phyloP scores from a whole-genome alignment of 2,797 vertebrate species.

The Oceanodroma leucorhoa region DNA sequence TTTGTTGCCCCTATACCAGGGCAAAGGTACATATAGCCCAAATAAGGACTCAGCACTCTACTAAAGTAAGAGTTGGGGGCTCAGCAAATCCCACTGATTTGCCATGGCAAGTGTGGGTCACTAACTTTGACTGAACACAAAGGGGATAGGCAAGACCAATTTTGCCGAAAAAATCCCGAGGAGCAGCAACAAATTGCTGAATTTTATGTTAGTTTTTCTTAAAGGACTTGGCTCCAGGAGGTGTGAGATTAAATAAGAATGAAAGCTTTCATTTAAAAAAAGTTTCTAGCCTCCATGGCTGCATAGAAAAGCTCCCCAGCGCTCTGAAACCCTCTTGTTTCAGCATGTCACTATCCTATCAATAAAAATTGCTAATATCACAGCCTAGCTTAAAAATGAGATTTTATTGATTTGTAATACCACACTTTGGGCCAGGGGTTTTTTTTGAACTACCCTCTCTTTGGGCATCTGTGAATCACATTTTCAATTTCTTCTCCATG shows the following conservation, averaged over 20 bases:
- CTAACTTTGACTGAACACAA: background rate
- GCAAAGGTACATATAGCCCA: background rate
- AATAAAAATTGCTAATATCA: background rate
- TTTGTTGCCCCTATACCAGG: background rate
- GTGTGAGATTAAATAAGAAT: background rate
- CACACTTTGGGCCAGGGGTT: rapidly evolving
- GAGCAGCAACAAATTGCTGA: background rate
- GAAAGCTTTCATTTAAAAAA: background rate
- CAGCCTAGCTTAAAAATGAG: background rate
- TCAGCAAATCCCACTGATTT: background rate
- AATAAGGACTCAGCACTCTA: background rate
- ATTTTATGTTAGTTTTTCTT: background rate
- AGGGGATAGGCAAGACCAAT: background rate
- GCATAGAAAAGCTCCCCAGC: background rate
- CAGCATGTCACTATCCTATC: background rate
- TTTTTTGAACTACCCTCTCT: background rate
- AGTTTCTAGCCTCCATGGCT: background rate
- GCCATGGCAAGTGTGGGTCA: background rate
- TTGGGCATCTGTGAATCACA: background rate
- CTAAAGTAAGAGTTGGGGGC: background rate
- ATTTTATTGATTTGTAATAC: background rate
- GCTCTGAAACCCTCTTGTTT: background rate
- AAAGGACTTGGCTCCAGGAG: background rate
- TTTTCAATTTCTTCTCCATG: background rate
- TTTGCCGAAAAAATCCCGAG: background rate